These are phyloP conservation scores for Alcedo atthis DNA, from an alignment of 2,797 vertebrate species.

Conservation along the genomic window DNA sequence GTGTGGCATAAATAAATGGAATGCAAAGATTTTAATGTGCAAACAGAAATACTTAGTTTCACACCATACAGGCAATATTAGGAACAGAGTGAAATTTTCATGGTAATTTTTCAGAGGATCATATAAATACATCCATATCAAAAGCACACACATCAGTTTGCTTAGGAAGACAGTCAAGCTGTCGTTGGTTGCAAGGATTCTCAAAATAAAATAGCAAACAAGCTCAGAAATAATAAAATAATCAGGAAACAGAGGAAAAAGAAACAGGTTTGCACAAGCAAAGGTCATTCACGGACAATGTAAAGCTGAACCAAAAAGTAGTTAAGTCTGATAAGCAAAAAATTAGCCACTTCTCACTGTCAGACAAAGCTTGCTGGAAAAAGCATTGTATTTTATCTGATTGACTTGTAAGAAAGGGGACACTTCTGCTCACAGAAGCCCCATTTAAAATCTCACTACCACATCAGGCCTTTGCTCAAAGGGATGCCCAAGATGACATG, in stretches of 20 bases:
- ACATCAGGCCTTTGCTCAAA: not conserved
- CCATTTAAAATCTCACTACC: not conserved
- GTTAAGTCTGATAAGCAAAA: not conserved
- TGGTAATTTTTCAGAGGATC: not conserved
- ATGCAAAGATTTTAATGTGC: not conserved
- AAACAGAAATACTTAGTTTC: not conserved
- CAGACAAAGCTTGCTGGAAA: not conserved
- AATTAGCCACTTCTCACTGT: not conserved
- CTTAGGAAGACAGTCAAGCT: not conserved
- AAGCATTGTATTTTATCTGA: not conserved
- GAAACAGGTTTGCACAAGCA: not conserved
- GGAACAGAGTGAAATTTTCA: not conserved
- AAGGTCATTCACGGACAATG: not conserved
- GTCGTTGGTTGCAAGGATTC: not conserved
- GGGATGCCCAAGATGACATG: not conserved
- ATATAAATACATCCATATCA: not conserved
- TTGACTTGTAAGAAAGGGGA: not conserved
- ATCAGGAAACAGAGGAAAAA: not conserved
- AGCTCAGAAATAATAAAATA: not conserved
- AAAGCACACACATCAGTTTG: not conserved
- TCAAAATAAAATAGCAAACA: constrained; percentile 7
- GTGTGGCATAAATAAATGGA: not conserved
- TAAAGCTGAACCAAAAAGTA: not conserved
- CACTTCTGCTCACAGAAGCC: not conserved
- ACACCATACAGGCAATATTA: not conserved